A percentile compares a stretch with the other conserved stretches of the same genome.
phyloP scores from a whole-genome alignment of 1,140 invertebrate species.

The Diabrotica virgifera region DNA sequence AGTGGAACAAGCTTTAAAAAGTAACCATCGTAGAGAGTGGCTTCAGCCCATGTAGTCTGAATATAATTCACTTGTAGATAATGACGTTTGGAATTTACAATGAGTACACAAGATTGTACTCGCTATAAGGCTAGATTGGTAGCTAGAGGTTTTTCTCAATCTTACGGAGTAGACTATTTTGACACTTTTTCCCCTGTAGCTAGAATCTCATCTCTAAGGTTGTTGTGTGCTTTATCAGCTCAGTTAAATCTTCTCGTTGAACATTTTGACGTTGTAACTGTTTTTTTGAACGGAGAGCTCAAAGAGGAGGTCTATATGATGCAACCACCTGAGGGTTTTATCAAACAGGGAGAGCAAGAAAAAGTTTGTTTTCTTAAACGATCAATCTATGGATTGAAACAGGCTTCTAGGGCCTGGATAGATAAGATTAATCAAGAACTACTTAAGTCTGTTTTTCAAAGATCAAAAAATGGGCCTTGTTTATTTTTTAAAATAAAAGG shows the following conservation, averaged over 20 bases:
- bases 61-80: no score
- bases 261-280: conserved; percentile 35
- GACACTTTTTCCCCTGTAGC: conserved; percentile 34
- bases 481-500: conserved; percentile 39
- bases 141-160: no score
- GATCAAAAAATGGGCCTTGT: conserved; percentile 42
- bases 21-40: no score
- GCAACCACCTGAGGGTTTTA: conserved; percentile 26
- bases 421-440: no score
- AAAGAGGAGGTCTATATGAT: conserved; percentile 30
- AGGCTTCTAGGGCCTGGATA: no score
- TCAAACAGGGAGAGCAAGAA: conserved; percentile 4
- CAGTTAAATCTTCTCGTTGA: conserved; percentile 32
- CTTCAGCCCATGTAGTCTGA: no score
- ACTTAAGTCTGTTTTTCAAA: conserved; percentile 37
- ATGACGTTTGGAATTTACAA: no score
- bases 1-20: no score
- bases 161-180: no score
- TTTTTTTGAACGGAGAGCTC: conserved; percentile 24
- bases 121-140: no score
- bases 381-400: conserved; percentile 44
- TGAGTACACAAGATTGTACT: no score
- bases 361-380: conserved; percentile 43
- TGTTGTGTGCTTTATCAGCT: conserved; percentile 42
- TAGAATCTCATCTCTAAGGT: conserved; percentile 42